Conservation (phyloP, 2,888 invertebrate genomes). For the Dynastes tityus region DNA sequence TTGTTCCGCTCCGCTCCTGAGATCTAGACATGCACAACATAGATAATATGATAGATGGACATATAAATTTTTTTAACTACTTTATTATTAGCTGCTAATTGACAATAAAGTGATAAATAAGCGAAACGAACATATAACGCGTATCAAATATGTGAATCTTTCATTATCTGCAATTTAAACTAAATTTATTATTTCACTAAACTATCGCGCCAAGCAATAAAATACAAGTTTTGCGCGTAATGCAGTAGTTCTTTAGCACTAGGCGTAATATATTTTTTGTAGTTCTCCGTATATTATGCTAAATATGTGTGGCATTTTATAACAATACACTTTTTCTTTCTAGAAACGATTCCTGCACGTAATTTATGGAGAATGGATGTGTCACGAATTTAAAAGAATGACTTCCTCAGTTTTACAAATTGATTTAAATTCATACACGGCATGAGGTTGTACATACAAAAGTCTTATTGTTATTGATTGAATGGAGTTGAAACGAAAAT, state of each 20-base stretch:
- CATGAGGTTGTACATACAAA: background rate
- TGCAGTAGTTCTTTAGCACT: constrained; percentile 5
- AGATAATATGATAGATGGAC: background rate
- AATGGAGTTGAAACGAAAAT: no score
- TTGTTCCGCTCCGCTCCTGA: no score
- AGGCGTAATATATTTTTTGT: constrained; percentile 20
- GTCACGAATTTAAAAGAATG: background rate
- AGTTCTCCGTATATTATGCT: background rate
- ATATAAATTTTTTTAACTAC: constrained; percentile 19
- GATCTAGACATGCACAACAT: background rate
- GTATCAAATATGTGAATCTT: constrained; percentile 19
- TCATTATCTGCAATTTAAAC: constrained; percentile 30
- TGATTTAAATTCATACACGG: background rate
- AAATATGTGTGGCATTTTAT: constrained; percentile 12
- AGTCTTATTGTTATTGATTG: no score
- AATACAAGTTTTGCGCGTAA: constrained; percentile 41
- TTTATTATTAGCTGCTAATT: constrained; percentile 42
- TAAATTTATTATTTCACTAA: constrained; percentile 45
- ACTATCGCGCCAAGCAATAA: constrained; percentile 26
- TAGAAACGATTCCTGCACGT: background rate
- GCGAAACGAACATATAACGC: constrained; percentile 9
- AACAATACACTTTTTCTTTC: constrained; percentile 12
- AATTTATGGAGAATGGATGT: background rate
- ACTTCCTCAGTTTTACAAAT: constrained; percentile 1
- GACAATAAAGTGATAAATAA: constrained; percentile 38